phyloP scores from a whole-genome alignment of 2,113 vertebrate species.

The Otis tarda region DNA sequence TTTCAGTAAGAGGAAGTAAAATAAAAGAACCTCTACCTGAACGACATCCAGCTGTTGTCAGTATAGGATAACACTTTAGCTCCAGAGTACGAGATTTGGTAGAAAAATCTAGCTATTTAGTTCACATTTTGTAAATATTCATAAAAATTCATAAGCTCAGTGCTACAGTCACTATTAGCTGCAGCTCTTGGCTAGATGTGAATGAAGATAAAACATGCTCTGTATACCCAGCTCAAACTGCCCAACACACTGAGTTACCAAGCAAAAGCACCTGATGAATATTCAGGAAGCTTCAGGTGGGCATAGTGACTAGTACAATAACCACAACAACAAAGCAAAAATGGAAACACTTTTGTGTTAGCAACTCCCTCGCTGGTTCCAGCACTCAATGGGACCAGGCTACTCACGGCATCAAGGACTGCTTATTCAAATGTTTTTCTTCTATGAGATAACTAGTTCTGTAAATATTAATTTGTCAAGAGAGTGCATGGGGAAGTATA shows the following conservation, averaged over 20 bases:
- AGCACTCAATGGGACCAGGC: neutral
- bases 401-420: accelerated
- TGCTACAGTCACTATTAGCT: neutral
- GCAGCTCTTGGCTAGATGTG: neutral
- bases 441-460: neutral
- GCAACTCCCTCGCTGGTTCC: neutral
- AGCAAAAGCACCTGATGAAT: neutral
- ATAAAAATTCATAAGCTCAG: neutral
- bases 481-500: neutral
- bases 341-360: neutral
- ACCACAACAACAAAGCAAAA: neutral
- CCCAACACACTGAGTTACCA: neutral
- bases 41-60: neutral
- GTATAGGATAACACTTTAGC: neutral
- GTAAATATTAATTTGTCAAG: neutral
- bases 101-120: neutral
- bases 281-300: neutral
- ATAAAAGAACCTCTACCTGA: neutral
- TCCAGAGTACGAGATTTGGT: neutral
- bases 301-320: neutral
- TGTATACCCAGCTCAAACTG: neutral
- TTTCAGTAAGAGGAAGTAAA: neutral
- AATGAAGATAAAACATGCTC: neutral
- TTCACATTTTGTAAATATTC: neutral
- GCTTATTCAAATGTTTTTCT: neutral